Conservation (phyloP, 2,797 vertebrate species). For the Sebastiscus albofasciatus region DNA sequence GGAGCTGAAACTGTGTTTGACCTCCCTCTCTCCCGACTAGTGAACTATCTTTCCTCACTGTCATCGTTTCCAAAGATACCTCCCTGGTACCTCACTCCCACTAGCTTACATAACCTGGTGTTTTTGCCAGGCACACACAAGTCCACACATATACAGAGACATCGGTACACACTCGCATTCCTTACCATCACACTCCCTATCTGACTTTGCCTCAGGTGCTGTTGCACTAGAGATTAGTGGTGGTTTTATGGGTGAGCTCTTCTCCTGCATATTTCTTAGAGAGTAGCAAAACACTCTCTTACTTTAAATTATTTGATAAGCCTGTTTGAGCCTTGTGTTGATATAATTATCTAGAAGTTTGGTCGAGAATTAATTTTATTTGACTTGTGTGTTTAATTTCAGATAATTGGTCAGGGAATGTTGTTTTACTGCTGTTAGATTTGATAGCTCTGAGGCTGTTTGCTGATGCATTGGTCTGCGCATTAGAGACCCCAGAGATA, state of each 20-base stretch:
- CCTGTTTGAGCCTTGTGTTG: background rate
- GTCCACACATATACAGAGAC: conserved; percentile 20
- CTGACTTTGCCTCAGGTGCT: conserved; percentile 39
- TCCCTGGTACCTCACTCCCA: conserved; percentile 56
- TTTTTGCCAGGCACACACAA: conserved; percentile 44
- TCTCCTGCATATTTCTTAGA: background rate
- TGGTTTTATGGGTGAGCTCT: conserved; percentile 1
- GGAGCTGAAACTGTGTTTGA: conserved; percentile 29
- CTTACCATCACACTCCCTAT: conserved; percentile 20
- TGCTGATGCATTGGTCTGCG: conserved; percentile 37
- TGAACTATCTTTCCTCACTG: conserved; percentile 39
- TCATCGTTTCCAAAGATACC: conserved; percentile 71
- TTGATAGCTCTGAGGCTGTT: conserved; percentile 37
- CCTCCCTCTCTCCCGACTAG: conserved; percentile 9
- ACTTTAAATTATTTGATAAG: background rate
- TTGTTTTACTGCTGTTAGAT: conserved; percentile 26
- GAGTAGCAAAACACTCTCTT: background rate
- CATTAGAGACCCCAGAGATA: conserved; percentile 31
- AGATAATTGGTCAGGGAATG: conserved; percentile 19
- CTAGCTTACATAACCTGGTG: conserved; percentile 61
- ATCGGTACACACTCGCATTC: conserved; percentile 17
- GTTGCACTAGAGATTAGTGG: background rate
- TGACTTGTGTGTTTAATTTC: conserved; percentile 32
- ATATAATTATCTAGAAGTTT: background rate
- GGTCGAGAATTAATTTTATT: conserved; percentile 2